Evolutionary conservation across 2,113 vertebrate species (phyloP), one percentile per base, ranked within the genome.

Genomic region (Anguilla japonica): DNA sequence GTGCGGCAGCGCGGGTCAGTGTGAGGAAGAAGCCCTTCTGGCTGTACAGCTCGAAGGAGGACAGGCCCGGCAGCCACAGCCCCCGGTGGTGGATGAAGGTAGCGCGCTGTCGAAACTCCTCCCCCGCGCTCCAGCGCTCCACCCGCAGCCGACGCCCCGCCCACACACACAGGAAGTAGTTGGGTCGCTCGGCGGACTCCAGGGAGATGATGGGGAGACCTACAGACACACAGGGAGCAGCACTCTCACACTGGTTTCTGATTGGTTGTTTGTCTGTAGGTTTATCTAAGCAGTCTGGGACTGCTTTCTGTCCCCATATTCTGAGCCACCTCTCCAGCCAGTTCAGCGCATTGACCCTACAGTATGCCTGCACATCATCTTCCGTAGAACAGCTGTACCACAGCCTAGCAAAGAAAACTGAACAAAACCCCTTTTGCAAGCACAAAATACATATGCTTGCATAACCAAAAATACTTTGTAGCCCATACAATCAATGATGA

Each of bases 131-230:
- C 98, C 98, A 99, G 60, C 91, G 96, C 89, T 97, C 95, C 94
- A 99, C 50, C 13, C 94, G 95, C 34, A 98, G 29, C 0, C 87
- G 91, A 82, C 95, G 95, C 81, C 96, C 92, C 3, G 95, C 91
- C 0, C 95, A 94, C 34, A 97, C 95, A 0, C 91, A 96, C 39
- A 99, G 95, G 92, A 98, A 99, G 92, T 96, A 99, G 93, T 99
- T 99, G 43, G 98, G 98, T 81, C 98, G 97, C 92, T 99, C 98
- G 0, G 98, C 98, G 90, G 97, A 99, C 88, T 99, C 98, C 89
- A 99, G 89, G 0, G 97, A 99, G 91, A 99, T 94, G 81, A 97
- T 93, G 20, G 96, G 95, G 16, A 96, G 86, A 26, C 97, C 98
- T 99, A 92, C 13, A 53, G 22, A 29, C 2, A 34, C 26, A 34